Base-by-base conservation (phyloP, 2,113 vertebrate species). In the Phylloscopus trochilus region DNA sequence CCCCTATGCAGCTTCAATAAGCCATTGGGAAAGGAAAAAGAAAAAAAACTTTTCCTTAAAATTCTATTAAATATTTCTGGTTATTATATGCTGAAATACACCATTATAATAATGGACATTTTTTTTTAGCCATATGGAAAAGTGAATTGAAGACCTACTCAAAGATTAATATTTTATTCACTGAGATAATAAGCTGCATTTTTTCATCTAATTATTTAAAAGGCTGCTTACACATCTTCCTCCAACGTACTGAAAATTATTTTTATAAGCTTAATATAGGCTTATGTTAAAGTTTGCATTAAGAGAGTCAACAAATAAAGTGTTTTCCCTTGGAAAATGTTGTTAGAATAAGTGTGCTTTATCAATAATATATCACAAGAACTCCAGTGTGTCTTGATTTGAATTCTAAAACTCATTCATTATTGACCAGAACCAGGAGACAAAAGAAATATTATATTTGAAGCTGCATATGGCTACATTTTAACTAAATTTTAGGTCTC, bases 351-450 rank as follows among this genome's bases (percentile, higher is more conserved):
- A 96, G 59, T 74, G 67, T 84, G 58, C 43, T 92, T 96, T 97
- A 97, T 97, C 96, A 98, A 98, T 98, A 98, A 98, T 97, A 95
- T 87, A 98, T 94, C 75, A 75, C 44, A 89, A 95, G 35, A 97
- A 96, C 90, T 87, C 94, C 27, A 39, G 83, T 95, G 93, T 72
- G 62, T 91, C 97, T 96, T 94, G 95, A 96, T 96, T 97, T 97
- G 95, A 97, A 96, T 91, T 96, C 94, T 93, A 83, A 97, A 97
- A 92, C 84, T 97, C 96, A 97, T 98, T 97, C 95, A 98, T 98
- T 98, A 98, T 98, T 98, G 90, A 97, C 59, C 47, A 97, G 47
- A 95, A 96, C 88, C 51, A 24, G 13, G n/a, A 93, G 67, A 59
- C 93, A 92, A 70, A 79, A 66, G 13, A 93, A 73, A 81, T 64